phyloP scores from a whole-genome alignment of 2,797 vertebrate genomes.

The Sebastes jordani region DNA sequence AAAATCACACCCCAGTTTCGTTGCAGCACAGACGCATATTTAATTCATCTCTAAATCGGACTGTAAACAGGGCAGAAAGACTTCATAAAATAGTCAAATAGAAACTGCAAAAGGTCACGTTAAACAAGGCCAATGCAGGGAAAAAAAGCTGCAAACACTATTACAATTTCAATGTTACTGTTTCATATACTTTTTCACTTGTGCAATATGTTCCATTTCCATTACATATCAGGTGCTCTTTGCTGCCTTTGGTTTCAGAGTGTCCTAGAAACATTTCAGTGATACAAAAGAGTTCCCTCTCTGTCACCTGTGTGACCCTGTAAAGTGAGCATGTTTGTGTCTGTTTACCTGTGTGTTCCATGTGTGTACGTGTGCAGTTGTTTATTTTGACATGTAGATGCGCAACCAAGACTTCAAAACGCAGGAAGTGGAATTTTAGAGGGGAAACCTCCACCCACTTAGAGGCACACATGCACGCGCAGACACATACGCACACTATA shows the following conservation, averaged over 20 bases:
- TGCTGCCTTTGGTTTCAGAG: conserved; percentile 52
- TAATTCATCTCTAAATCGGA: conserved; percentile 1
- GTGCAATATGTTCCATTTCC: conserved; percentile 60
- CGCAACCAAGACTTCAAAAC: conserved; percentile 64
- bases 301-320: conserved; percentile 76
- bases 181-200: conserved; percentile 19
- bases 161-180: background rate
- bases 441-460: conserved; percentile 75
- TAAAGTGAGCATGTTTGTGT: conserved; percentile 42
- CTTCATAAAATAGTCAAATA: background rate
- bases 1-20: conserved; percentile 51
- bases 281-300: conserved; percentile 60
- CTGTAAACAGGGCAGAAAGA: background rate
- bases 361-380: conserved; percentile 57
- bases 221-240: conserved; percentile 47
- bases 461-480: conserved; percentile 10
- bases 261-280: conserved; percentile 77
- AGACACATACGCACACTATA: background rate
- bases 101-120: background rate
- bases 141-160: background rate
- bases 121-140: background rate
- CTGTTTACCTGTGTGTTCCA: conserved; percentile 39
- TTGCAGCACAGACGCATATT: background rate
- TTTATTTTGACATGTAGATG: conserved; percentile 73
- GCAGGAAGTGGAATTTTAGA: conserved; percentile 79